These are phyloP conservation scores for Daboia siamensis DNA, from an alignment of 2,113 vertebrate genomes.

Conservation along the genomic window DNA sequence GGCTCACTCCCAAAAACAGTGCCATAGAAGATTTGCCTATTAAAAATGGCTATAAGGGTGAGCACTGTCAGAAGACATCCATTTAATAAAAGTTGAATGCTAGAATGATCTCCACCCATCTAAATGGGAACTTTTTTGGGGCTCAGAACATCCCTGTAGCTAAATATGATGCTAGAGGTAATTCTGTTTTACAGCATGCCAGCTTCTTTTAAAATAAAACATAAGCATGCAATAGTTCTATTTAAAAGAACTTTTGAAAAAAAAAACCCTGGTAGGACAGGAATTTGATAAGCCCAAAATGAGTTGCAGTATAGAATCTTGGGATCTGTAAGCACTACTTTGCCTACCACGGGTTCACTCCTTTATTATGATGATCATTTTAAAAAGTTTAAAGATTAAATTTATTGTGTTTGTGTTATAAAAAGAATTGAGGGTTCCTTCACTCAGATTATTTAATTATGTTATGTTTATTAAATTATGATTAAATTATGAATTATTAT, in stretches of 20 bases:
- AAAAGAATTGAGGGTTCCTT: background rate
- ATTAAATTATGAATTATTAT: background rate
- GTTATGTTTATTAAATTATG: background rate
- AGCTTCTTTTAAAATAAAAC: background rate
- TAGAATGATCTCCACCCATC: background rate
- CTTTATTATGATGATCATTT: background rate
- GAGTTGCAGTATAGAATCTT: background rate
- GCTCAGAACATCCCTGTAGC: background rate
- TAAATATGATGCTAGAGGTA: background rate
- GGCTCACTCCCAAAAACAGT: background rate
- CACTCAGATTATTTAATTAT: background rate
- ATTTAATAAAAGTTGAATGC: background rate
- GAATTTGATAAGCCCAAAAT: background rate
- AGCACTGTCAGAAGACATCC: background rate
- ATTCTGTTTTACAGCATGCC: background rate
- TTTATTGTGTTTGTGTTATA: background rate
- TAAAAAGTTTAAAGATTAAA: background rate
- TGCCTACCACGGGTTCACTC: background rate
- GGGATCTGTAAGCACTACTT: background rate
- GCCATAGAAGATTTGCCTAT: background rate
- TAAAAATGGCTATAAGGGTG: background rate
- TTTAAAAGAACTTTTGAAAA: background rate
- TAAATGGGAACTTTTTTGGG: background rate
- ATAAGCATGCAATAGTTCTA: background rate
- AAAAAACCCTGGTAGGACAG: background rate